Evolutionary conservation across 2,797 vertebrate genomes (phyloP).

Genomic region (Ciconia nigra): DNA sequence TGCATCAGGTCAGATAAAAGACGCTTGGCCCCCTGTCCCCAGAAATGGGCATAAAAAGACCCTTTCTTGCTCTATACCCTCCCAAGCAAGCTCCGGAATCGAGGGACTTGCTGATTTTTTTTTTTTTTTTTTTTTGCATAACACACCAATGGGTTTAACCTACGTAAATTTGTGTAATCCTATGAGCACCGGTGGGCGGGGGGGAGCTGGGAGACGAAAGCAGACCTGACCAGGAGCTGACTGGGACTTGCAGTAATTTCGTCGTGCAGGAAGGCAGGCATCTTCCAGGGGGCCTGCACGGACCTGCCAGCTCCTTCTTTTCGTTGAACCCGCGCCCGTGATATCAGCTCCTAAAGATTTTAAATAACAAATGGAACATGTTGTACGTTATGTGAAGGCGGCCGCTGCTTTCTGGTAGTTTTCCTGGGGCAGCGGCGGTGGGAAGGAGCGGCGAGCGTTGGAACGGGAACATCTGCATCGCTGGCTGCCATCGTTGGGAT

Average conservation of each 20-base stretch:
- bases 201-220: not conserved
- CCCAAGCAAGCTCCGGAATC: not conserved
- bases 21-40: no score
- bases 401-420: not conserved
- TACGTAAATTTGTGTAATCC: not conserved
- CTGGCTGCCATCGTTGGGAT: not conserved
- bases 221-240: not conserved
- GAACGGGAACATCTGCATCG: not conserved
- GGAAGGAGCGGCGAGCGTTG: not conserved
- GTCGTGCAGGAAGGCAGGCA: fast-evolving
- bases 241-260: not conserved
- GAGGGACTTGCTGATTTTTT: not conserved
- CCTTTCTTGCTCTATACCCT: not conserved
- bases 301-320: not conserved
- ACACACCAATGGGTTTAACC: not conserved
- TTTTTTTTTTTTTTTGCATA: not conserved
- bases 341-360: not conserved
- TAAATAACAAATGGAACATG: not conserved
- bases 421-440: fast-evolving
- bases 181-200: fast-evolving
- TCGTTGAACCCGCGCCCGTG: fast-evolving
- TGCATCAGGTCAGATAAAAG: not conserved
- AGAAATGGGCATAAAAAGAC: not conserved
- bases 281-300: not conserved
- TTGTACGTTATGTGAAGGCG: fast-evolving